Base-by-base conservation (phyloP, 1,140 invertebrate genomes). In the Drosophila micromelanica region DNA sequence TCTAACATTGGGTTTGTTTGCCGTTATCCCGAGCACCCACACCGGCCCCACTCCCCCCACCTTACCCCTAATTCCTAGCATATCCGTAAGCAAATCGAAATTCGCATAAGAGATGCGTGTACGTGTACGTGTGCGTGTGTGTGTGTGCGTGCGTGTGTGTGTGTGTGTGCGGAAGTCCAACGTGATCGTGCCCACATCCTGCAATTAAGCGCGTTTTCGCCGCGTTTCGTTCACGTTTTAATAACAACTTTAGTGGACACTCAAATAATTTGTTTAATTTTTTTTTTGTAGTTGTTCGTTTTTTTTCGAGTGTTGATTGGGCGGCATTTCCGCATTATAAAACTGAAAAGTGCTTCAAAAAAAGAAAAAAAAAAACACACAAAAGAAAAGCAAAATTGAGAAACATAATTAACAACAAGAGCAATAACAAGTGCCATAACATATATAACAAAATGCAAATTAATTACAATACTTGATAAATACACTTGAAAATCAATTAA, bases 361-460 rank as follows among this genome's bases (percentile, higher is more conserved):
- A 49, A 62, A 27, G 63, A 46, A 64, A 69, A 27, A 60, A 60
- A 61, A 67, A 20, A 63, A 1, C 30, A 51, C 15, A 62, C 23
- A 67, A 46, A 64, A 69, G 35, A 60, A 60, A 61, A 67, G 17
- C 46, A 54, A 70, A 27, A 40, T 20, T 40, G 17, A 20, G 15
- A n/a, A 55, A 55, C 15, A 55, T 55, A 55, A 20, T n/a, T 23
- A 35, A 38, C 43, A 45, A 46, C 68, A 78, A 82, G 71, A 67
- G 48, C 49, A 30, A 30, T 59, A 45, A 30, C 48, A 48, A 73
- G 64, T 55, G 56, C 37, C 49, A 65, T 68, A 73, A 54, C 45
- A 52, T 37, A 52, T 68, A 46, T 74, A 80, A 74, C 51, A 48
- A 85, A 86, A 85, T 85, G 73, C 78, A 87, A 86, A 86, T 81